A percentile compares a stretch with the other conserved stretches of the same genome.
These are phyloP conservation scores for Valencia hispanica DNA, from an alignment of 2,797 vertebrate species.

Conservation along the genomic window DNA sequence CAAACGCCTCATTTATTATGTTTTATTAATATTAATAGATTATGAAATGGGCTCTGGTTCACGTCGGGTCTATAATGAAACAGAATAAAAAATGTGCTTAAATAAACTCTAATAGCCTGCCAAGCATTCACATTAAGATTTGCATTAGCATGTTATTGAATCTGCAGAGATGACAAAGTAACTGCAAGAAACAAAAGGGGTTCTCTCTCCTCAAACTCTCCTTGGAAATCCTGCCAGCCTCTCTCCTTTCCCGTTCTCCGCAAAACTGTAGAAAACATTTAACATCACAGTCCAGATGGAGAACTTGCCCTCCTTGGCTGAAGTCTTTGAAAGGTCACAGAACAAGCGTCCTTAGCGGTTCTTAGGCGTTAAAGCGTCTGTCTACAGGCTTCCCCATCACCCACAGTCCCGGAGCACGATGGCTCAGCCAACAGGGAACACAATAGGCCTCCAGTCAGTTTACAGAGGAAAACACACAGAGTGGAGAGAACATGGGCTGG, in stretches of 20 bases:
- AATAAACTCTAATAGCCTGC: not conserved
- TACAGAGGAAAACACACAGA: slow-evolving; percentile 25
- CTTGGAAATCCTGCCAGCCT: not conserved
- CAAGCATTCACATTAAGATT: not conserved
- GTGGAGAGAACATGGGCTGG: not conserved
- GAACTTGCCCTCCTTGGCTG: not conserved
- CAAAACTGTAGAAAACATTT: not conserved
- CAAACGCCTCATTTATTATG: not conserved
- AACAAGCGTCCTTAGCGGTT: slow-evolving; percentile 27
- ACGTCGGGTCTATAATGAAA: not conserved
- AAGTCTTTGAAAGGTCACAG: slow-evolving; percentile 21
- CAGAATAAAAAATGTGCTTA: not conserved
- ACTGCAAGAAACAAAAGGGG: not conserved
- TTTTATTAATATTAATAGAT: slow-evolving; percentile 4
- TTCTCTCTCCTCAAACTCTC: not conserved
- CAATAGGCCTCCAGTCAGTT: slow-evolving; percentile 28
- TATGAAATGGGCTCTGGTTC: not conserved
- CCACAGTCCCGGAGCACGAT: slow-evolving; percentile 19
- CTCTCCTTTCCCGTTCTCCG: not conserved
- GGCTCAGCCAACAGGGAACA: slow-evolving; percentile 27
- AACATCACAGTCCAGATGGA: not conserved
- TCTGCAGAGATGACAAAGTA: not conserved
- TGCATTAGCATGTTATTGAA: not conserved
- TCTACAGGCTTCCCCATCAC: slow-evolving; percentile 1
- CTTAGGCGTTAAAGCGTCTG: slow-evolving; percentile 34